phyloP scores from a whole-genome alignment of 2,888 invertebrate genomes.

The Pammene aurita region DNA sequence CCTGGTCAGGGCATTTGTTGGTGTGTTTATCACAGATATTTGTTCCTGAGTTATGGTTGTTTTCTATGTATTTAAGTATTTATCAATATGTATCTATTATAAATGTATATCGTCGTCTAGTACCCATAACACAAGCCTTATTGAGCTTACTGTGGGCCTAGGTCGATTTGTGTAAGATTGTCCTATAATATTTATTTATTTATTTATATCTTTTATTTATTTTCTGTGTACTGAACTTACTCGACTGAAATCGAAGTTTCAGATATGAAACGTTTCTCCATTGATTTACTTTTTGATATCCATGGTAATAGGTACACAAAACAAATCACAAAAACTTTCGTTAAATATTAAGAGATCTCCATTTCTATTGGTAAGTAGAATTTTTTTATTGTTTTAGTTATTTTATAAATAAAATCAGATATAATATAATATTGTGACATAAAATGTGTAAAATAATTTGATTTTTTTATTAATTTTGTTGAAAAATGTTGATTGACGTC shows the following conservation, averaged over 20 bases:
- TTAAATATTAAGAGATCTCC: not conserved
- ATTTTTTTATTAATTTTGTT: constrained; percentile 19
- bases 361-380: not conserved
- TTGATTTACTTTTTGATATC: constrained; percentile 18
- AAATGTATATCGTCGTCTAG: too few relatives aligned
- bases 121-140: too few relatives aligned
- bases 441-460: not conserved
- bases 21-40: too few relatives aligned
- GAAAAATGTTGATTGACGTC: constrained; percentile 10
- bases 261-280: constrained; percentile 6
- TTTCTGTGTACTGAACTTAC: constrained; percentile 8
- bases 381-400: not conserved
- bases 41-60: too few relatives aligned
- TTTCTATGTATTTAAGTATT: too few relatives aligned
- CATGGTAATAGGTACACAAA: constrained; percentile 25
- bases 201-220: too few relatives aligned
- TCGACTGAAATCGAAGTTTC: not conserved
- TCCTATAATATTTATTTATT: too few relatives aligned
- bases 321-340: constrained; percentile 3
- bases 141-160: too few relatives aligned
- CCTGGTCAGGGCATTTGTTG: too few relatives aligned
- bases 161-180: too few relatives aligned
- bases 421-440: not conserved
- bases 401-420: not conserved
- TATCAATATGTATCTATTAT: too few relatives aligned